Percentiles rank a stretch among this genome's conserved stretches.
These are phyloP conservation scores for Eudasyphora cyanicolor DNA, from an alignment of 2,888 invertebrate species.

Conservation along the genomic window DNA sequence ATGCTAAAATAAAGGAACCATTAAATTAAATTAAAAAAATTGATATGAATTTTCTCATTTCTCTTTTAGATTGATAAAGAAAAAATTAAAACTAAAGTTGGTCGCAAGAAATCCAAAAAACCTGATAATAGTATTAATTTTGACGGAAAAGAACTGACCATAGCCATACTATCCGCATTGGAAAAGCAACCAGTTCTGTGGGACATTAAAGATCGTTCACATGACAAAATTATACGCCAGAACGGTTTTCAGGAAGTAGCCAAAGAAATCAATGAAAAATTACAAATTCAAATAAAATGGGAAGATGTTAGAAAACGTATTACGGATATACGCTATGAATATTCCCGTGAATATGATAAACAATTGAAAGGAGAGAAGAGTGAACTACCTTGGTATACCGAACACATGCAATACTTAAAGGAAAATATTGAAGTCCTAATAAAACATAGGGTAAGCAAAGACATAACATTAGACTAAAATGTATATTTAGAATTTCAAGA, in stretches of 20 bases:
- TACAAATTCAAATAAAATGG: slow-evolving; percentile 41
- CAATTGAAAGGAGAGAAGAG: slow-evolving; percentile 46
- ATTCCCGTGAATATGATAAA: slow-evolving; percentile 54
- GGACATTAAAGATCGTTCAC: slow-evolving; percentile 42
- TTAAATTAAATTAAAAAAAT: too few relatives aligned
- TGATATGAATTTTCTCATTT: too few relatives aligned
- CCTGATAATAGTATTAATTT: neutral
- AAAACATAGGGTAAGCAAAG: slow-evolving; percentile 51
- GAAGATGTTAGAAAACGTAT: slow-evolving; percentile 52
- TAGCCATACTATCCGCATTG: slow-evolving; percentile 48
- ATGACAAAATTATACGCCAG: slow-evolving; percentile 32
- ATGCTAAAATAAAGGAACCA: too few relatives aligned
- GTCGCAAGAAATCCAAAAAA: neutral
- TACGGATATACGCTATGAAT: slow-evolving; percentile 53
- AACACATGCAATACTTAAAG: slow-evolving; percentile 60
- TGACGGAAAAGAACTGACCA: slow-evolving; percentile 48
- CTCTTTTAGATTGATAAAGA: too few relatives aligned
- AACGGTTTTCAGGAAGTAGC: slow-evolving; percentile 50
- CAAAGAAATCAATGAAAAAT: slow-evolving; percentile 43
- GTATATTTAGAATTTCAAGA: neutral
- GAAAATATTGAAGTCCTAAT: slow-evolving; percentile 49
- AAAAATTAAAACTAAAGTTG: too few relatives aligned
- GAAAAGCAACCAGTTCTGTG: slow-evolving; percentile 54
- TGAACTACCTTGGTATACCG: slow-evolving; percentile 52
- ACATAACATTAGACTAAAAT: too few relatives aligned